Evolutionary conservation across 2,797 vertebrate species (phyloP).

Genomic region (Eulemur albifrons): DNA sequence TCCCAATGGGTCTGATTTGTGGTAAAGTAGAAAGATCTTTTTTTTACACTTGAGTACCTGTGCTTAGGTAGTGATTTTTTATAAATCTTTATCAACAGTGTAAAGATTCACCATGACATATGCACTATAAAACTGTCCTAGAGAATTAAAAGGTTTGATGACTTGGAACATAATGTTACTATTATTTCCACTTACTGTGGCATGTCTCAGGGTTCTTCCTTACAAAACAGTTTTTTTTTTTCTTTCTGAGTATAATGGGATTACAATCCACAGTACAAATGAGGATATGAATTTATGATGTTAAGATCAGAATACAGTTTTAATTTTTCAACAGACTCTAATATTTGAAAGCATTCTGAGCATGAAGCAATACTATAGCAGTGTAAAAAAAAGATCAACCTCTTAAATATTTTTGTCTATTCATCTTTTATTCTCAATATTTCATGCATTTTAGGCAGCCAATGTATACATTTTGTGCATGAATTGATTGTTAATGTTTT

Average conservation of each 20-base stretch:
- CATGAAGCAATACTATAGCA: neutral
- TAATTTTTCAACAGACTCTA: neutral
- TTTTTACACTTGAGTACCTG: neutral
- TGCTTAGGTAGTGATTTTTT: neutral
- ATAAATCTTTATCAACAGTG: neutral
- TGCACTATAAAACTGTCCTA: neutral
- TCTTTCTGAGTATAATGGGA: neutral
- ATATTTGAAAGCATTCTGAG: neutral
- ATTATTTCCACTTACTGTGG: neutral
- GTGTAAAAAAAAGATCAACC: neutral
- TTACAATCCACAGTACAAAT: neutral
- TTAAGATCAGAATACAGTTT: neutral
- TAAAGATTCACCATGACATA: conserved; percentile 3
- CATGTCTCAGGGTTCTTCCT: neutral
- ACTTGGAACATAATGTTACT: neutral
- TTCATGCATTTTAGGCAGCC: neutral
- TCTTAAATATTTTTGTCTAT: neutral
- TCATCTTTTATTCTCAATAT: neutral
- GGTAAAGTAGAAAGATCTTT: neutral
- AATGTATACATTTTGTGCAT: neutral
- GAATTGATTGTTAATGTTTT: neutral
- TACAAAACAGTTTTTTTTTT: neutral
- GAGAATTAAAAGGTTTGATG: conserved; percentile 22
- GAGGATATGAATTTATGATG: neutral
- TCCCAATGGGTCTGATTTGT: neutral